Evolutionary conservation across 2,113 vertebrate genomes (phyloP).

Genomic region (Ctenomys sociabilis): DNA sequence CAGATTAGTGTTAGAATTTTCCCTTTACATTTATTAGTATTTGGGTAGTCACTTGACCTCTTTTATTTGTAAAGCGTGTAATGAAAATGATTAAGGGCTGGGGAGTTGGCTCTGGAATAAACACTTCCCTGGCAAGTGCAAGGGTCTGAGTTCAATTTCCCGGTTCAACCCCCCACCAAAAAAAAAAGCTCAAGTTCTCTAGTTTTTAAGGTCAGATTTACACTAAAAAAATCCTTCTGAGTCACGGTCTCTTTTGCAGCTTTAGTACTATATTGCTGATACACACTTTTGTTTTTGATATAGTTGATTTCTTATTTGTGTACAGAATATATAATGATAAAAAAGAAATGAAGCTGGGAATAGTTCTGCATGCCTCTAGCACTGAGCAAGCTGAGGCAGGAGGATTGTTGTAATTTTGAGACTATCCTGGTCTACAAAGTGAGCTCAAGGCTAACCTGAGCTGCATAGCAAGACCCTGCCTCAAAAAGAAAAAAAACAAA

Average conservation of each 20-base stretch:
- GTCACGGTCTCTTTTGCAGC: slow-evolving; percentile 36
- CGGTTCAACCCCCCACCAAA: too few relatives aligned
- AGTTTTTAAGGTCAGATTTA: slow-evolving; percentile 38
- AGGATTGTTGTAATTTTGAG: too few relatives aligned
- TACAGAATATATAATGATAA: slow-evolving; percentile 49
- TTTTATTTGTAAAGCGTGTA: slow-evolving; percentile 41
- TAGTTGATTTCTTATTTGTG: slow-evolving; percentile 46
- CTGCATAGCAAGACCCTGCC: too few relatives aligned
- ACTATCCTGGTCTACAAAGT: too few relatives aligned
- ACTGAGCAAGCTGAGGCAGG: background rate
- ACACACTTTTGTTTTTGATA: slow-evolving; percentile 61
- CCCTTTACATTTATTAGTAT: slow-evolving; percentile 34
- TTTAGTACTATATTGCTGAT: background rate
- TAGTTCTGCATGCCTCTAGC: background rate
- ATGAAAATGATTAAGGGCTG: slow-evolving; percentile 1
- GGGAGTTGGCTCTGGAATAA: too few relatives aligned
- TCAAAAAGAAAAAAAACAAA: too few relatives aligned
- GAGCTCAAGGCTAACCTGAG: too few relatives aligned
- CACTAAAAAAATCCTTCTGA: slow-evolving; percentile 30
- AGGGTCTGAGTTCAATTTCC: too few relatives aligned
- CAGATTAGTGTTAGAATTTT: slow-evolving; percentile 23
- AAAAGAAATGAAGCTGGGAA: background rate
- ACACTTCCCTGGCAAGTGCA: too few relatives aligned
- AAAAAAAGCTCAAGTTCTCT: slow-evolving; percentile 49
- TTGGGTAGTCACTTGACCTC: background rate